Evolutionary conservation across 1,140 invertebrate genomes (phyloP), one percentile per base, ranked within the genome.

Genomic region (Ridgeia piscesae): DNA sequence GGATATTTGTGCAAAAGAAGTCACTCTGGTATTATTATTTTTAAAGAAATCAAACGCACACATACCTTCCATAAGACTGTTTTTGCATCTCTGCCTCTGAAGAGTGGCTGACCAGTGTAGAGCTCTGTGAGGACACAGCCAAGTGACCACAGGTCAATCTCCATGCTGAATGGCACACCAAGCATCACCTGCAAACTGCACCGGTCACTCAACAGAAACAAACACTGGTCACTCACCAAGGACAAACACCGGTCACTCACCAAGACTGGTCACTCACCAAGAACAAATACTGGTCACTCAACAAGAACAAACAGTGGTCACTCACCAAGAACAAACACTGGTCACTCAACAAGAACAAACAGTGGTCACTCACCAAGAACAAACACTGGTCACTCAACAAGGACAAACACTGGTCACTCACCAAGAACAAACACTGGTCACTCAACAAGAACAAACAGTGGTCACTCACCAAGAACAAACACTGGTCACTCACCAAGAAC

Each of bases 21-120:
- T 9, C 17, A 92, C 34, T 14, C 34, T 92, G 33, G 6, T 6
- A 8, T 0, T 91, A n/a, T 31, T 92, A 11, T 91, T 89, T 88
- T 88, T 91, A 34, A 50, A 88, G 33, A 35, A 92, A 33, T 17
- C 17, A 31, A 92, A 91, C 9, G 9, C 0, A 34, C 2, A 48
- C 58, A 92, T 93, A 96, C 96, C 94, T 95, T 94, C 77, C 93
- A 92, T 33, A 96, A 92, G 88, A 96, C 94, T 90, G 93, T 92
- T 33, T 93, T 96, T 97, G 99, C 99, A 96, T 99, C 99, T 94
- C 98, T 98, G 89, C 99, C 99, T 95, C 98, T 99, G 96, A 99
- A 99, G 58, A 99, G 96, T 33, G 99, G 99, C 96, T 99, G 99
- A 92, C 99, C 99, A 33, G 99, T 99, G 96, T 99, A 99, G 99